Evolutionary conservation across 2,113 vertebrate genomes (phyloP).

Genomic region (Notarius quadriscutis): DNA sequence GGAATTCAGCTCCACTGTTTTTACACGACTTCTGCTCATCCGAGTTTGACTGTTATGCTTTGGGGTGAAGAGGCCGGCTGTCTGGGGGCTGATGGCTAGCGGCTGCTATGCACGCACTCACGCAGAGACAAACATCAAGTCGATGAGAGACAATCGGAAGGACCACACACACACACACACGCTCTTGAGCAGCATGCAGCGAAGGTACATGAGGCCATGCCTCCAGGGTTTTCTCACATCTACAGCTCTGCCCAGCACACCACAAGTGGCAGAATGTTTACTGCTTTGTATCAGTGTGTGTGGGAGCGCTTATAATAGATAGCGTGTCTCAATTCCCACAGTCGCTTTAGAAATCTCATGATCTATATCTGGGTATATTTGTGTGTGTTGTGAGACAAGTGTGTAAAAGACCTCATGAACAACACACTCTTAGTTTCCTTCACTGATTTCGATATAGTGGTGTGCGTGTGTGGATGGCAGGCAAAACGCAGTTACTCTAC

Average conservation of each 20-base stretch:
- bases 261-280: conserved; percentile 24
- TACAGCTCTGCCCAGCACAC: conserved; percentile 17
- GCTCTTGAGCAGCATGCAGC: conserved; percentile 10
- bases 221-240: conserved; percentile 42
- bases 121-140: conserved; percentile 43
- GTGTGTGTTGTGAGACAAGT: conserved; percentile 13
- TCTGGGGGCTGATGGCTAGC: conserved; percentile 27
- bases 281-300: conserved; percentile 32
- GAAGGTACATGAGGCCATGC: conserved; percentile 39
- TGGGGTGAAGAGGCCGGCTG: conserved; percentile 26
- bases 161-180: conserved; percentile 49
- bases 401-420: conserved; percentile 18
- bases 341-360: conserved; percentile 18
- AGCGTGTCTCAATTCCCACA: not conserved
- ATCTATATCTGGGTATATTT: not conserved
- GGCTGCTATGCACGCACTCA: conserved; percentile 33
- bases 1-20: conserved; percentile 12
- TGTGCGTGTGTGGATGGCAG: conserved; percentile 31
- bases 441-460: conserved; percentile 5
- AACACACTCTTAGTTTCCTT: conserved; percentile 38
- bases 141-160: conserved; percentile 44
- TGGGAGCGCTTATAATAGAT: conserved; percentile 15
- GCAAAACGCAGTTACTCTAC: conserved; percentile 44
- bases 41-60: conserved; percentile 23
- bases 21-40: conserved; percentile 32